Evolutionary conservation across 2,113 vertebrate genomes (phyloP).

Genomic region (Brachyhypopomus occidentalis): DNA sequence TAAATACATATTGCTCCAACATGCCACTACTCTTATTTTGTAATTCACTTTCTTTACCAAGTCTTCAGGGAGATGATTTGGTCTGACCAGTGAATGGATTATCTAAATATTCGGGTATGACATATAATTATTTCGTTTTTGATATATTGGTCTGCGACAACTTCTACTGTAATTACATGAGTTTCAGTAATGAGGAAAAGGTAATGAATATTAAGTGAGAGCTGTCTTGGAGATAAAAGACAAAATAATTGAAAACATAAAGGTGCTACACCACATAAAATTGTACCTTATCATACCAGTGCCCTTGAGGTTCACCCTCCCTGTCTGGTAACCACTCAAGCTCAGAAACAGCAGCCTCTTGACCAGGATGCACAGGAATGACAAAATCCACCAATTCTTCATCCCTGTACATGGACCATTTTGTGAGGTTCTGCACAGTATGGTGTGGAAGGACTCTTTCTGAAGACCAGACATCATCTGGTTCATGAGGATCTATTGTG

Average conservation of each 20-base stretch:
- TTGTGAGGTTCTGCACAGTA: constrained; percentile 71
- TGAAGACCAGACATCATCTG: constrained; percentile 73
- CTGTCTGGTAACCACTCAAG: constrained; percentile 75
- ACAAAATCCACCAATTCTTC: constrained; percentile 73
- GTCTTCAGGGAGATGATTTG: background rate
- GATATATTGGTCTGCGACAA: background rate
- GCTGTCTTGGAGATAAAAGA: background rate
- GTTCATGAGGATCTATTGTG: constrained; percentile 65
- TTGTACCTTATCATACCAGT: constrained; percentile 87
- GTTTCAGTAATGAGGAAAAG: background rate
- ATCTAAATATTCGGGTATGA: background rate
- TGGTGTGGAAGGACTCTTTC: constrained; percentile 75
- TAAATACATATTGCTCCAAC: background rate
- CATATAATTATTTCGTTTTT: background rate
- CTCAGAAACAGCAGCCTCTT: constrained; percentile 60
- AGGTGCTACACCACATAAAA: background rate
- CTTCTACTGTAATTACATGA: constrained; percentile 5
- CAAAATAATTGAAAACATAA: background rate
- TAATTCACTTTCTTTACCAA: background rate
- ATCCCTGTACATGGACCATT: constrained; percentile 76
- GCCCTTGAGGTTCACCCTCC: constrained; percentile 74
- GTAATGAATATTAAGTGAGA: constrained; percentile 1
- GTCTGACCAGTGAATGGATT: background rate
- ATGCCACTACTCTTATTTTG: background rate
- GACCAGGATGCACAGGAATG: constrained; percentile 54